A percentile compares a stretch with the other conserved stretches of the same genome.
phyloP scores from a whole-genome alignment of 2,113 vertebrate genomes.

The Perccottus glenii region DNA sequence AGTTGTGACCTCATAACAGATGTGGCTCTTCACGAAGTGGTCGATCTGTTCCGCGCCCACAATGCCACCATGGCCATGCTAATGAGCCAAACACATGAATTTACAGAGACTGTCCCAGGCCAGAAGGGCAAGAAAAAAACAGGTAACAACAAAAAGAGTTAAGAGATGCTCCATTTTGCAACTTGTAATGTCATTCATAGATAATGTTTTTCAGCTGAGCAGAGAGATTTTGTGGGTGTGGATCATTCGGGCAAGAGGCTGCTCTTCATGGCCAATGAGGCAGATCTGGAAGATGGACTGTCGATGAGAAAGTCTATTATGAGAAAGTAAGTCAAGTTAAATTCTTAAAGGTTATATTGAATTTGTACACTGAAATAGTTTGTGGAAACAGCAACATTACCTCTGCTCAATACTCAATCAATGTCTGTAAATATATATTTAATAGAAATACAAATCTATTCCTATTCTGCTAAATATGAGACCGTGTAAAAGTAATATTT shows the following conservation, averaged over 20 bases:
- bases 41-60: constrained; percentile 95
- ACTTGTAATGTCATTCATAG: neutral
- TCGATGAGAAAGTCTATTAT: constrained; percentile 92
- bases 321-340: constrained; percentile 85
- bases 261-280: constrained; percentile 98
- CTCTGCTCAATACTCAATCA: too few species aligned
- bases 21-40: constrained; percentile 91
- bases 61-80: constrained; percentile 94
- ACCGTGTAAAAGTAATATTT: too few species aligned
- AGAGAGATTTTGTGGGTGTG: constrained; percentile 97
- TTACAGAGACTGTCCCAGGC: constrained; percentile 88
- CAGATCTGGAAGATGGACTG: constrained; percentile 95
- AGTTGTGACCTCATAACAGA: constrained; percentile 97
- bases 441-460: too few species aligned
- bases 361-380: too few species aligned
- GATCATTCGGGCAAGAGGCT: constrained; percentile 91
- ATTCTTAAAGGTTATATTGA: neutral
- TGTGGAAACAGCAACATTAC: too few species aligned
- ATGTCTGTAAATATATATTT: too few species aligned
- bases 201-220: constrained; percentile 84
- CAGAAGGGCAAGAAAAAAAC: constrained; percentile 96
- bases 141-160: constrained; percentile 75
- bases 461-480: too few species aligned
- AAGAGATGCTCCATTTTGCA: neutral
- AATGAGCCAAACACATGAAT: constrained; percentile 91